These are phyloP conservation scores for Eubasilissa splendida DNA, from an alignment of 2,888 invertebrate species.

Conservation along the genomic window DNA sequence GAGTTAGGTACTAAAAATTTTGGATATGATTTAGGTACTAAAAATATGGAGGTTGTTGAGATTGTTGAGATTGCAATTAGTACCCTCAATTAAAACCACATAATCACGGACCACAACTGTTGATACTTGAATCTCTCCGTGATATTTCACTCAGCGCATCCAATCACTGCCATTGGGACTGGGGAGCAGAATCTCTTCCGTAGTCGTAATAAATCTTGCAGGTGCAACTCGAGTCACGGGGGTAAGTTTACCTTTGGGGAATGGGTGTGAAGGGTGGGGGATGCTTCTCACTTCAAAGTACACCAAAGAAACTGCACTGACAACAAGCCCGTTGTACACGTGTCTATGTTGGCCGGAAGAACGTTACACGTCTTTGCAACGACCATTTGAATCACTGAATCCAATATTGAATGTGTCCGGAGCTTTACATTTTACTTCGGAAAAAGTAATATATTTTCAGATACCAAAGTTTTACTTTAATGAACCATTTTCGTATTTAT, in stretches of 20 bases:
- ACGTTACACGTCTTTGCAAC: background rate
- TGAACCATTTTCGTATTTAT: too few species aligned
- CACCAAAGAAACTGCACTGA: conserved; percentile 6
- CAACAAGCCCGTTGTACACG: background rate
- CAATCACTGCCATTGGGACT: conserved; percentile 1
- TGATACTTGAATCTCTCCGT: background rate
- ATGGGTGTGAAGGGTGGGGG: too few species aligned
- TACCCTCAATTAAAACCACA: too few species aligned
- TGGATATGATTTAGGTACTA: too few species aligned
- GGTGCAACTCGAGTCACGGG: conserved; percentile 10
- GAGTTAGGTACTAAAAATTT: too few species aligned
- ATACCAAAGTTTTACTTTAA: too few species aligned
- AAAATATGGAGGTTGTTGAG: too few species aligned
- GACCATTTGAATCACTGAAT: background rate
- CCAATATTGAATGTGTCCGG: too few species aligned
- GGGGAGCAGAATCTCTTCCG: background rate
- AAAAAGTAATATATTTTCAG: too few species aligned
- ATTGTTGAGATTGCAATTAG: too few species aligned
- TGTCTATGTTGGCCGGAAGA: background rate
- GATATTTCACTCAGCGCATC: background rate
- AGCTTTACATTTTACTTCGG: too few species aligned
- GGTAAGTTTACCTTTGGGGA: background rate
- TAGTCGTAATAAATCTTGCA: conserved; percentile 20
- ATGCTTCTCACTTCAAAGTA: background rate
- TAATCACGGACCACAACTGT: too few species aligned